phyloP scores from a whole-genome alignment of 2,888 invertebrate genomes.

The Brachylomia viminalis region DNA sequence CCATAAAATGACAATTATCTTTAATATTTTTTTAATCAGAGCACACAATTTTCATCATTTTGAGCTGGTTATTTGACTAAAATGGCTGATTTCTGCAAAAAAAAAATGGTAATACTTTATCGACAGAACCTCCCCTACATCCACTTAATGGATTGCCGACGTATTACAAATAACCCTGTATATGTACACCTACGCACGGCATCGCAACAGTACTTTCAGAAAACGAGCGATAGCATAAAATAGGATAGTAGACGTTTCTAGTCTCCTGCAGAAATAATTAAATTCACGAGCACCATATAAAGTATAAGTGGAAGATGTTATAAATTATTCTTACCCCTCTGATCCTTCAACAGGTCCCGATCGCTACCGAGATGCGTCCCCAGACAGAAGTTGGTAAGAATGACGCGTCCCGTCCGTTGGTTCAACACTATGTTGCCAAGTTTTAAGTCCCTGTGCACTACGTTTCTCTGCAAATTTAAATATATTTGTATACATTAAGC shows the following conservation, averaged over 20 bases:
- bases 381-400: constrained; percentile 94
- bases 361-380: constrained; percentile 94
- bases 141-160: too few species aligned
- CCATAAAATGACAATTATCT: too few species aligned
- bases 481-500: background rate
- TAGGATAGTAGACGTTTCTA: background rate
- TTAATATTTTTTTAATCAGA: too few species aligned
- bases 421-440: constrained; percentile 94
- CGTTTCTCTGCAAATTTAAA: constrained; percentile 91
- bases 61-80: too few species aligned
- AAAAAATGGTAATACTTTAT: too few species aligned
- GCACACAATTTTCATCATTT: too few species aligned
- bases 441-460: constrained; percentile 94
- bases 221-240: too few species aligned
- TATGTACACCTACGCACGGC: too few species aligned
- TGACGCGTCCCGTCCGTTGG: constrained; percentile 91
- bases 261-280: background rate
- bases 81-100: too few species aligned
- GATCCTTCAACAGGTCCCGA: constrained; percentile 93
- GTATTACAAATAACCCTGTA: too few species aligned
- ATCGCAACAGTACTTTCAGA: too few species aligned
- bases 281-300: background rate
- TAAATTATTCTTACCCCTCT: constrained; percentile 89
- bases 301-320: background rate
- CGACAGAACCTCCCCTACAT: too few species aligned